Evolutionary conservation across 2,113 vertebrate species (phyloP), one percentile per base, ranked within the genome.

Genomic region (Spermophilus dauricus): DNA sequence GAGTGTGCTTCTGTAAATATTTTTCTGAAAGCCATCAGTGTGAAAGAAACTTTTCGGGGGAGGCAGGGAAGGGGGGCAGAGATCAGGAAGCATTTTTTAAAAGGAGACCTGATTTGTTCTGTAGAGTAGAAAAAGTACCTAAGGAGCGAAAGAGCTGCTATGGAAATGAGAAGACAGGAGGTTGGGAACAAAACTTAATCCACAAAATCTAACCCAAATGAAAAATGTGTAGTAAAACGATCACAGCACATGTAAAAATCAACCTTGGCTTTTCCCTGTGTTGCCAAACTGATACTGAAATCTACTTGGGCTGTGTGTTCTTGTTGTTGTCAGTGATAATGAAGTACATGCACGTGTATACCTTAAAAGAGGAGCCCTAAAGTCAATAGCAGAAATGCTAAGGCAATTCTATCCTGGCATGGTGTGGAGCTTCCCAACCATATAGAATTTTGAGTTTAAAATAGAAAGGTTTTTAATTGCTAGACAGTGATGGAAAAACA

Each of bases 61-160:
- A 45, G 45, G 45, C 45, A 45, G 48, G 12, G 10, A 13, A 13
- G 48, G 48, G 48, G 2, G 48, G 48, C 12, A 12, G 48, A 51
- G 48, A 34, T 32, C 10, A 34, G 6, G 24, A n/a, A 5, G 14
- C 20, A 83, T 77, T 82, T 78, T 86, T 42, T 8, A 61, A 39
- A 91, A 81, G 34, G 5, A 93, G 17, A 86, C 4, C 18, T 81
- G 10, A 95, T 77, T 82, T 95, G 37, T 61, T 89, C 80, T 83
- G 34, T 69, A 56, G 34, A 91, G n/a, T 10, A 92, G 53, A 84
- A 92, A 83, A 80, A 65, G 61, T 78, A 8, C 34, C 32, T 94
- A 87, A 78, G 37, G 30, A 87, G 22, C 14, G 9, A 61, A 90
- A 32, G 2, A 56, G 6, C 14, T 4, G 0, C n/a, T 69, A 20